phyloP scores from a whole-genome alignment of 1,140 invertebrate species.

The Drosophila melanogaster region DNA sequence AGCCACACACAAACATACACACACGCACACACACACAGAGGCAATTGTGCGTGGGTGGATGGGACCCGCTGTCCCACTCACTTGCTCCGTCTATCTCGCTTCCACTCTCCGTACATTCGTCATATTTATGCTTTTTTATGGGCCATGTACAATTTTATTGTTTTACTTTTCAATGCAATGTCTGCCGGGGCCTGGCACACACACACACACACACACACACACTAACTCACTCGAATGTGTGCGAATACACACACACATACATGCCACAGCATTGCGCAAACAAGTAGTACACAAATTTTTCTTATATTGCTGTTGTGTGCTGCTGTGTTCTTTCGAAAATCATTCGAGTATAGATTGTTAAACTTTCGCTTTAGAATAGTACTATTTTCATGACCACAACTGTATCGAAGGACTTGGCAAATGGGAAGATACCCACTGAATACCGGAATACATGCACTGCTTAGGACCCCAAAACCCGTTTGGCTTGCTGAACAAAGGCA shows the following conservation, averaged over 20 bases:
- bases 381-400: background rate
- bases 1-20: conserved; percentile 29
- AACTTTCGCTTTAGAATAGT: background rate
- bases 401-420: background rate
- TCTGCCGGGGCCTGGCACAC: conserved; percentile 11
- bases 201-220: conserved; percentile 3
- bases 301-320: too few relatives aligned
- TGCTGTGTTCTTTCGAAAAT: background rate
- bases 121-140: conserved; percentile 76
- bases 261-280: background rate
- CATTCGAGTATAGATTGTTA: background rate
- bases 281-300: background rate
- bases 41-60: conserved; percentile 41
- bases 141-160: conserved; percentile 77
- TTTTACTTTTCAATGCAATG: conserved; percentile 67
- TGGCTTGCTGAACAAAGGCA: conserved; percentile 10
- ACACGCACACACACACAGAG: conserved; percentile 20
- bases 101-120: conserved; percentile 38
- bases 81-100: background rate
- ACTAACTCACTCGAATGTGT: background rate
- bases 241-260: too few relatives aligned
- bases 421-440: background rate
- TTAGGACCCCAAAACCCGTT: conserved; percentile 7
- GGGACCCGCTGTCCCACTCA: conserved; percentile 8
- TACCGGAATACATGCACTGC: background rate